Percentiles rank a stretch among this genome's conserved stretches.
phyloP scores from a whole-genome alignment of 2,888 invertebrate species.

The Amblyjoppa fuscipennis region DNA sequence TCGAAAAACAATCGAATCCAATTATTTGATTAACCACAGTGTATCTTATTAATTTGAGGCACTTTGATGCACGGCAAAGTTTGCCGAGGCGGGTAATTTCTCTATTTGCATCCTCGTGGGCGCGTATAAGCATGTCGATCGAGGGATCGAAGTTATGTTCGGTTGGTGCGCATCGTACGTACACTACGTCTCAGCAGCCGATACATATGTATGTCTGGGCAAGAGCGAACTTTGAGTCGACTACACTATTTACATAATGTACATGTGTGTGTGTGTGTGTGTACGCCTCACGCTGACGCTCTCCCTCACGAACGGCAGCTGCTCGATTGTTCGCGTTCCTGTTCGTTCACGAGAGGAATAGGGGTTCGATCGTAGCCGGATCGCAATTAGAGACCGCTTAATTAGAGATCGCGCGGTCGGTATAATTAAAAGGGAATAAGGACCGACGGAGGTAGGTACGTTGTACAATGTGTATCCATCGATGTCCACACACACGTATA shows the following conservation, averaged over 20 bases:
- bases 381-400: constrained; percentile 41
- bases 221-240: constrained; percentile 18
- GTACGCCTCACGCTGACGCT: background rate
- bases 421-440: constrained; percentile 40
- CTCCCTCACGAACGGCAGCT: background rate
- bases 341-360: background rate
- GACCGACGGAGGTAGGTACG: constrained; percentile 14
- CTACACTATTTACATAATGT: constrained; percentile 15
- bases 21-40: background rate
- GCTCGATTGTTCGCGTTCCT: constrained; percentile 19
- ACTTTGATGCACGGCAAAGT: background rate
- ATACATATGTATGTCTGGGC: background rate
- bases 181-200: background rate
- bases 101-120: constrained; percentile 5
- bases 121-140: constrained; percentile 12
- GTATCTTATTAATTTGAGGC: background rate
- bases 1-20: background rate
- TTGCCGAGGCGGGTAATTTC: background rate
- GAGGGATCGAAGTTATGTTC: background rate
- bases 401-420: constrained; percentile 37
- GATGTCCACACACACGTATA: background rate
- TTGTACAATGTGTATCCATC: constrained; percentile 2
- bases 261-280: background rate
- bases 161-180: background rate
- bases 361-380: constrained; percentile 3